Percentiles rank a stretch among this genome's conserved stretches.
These are phyloP conservation scores for Troides aeacus DNA, from an alignment of 2,888 invertebrate species.

Conservation along the genomic window DNA sequence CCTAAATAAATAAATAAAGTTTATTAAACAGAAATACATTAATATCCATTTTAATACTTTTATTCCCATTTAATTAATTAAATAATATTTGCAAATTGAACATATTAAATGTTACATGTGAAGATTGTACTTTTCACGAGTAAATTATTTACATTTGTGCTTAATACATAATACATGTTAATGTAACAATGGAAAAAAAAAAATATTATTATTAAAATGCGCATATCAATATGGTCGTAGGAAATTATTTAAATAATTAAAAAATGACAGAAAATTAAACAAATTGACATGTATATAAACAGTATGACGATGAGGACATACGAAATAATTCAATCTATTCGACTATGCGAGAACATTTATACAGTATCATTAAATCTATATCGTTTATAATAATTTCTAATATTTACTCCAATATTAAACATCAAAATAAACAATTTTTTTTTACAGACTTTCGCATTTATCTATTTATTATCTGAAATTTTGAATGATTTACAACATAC, in stretches of 20 bases:
- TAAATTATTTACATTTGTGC: constrained; percentile 55
- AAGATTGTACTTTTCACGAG: constrained; percentile 30
- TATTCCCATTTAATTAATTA: constrained; percentile 48
- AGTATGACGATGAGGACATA: too few relatives aligned
- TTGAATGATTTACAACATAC: too few relatives aligned
- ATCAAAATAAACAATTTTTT: too few relatives aligned
- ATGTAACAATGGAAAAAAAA: too few relatives aligned
- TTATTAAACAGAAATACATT: constrained; percentile 36
- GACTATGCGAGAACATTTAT: too few relatives aligned
- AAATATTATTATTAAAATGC: background rate
- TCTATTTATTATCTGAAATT: too few relatives aligned
- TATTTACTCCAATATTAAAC: too few relatives aligned
- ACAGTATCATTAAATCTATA: too few relatives aligned
- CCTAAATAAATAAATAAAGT: constrained; percentile 45
- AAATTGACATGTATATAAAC: background rate
- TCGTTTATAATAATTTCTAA: too few relatives aligned
- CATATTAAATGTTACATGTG: constrained; percentile 36
- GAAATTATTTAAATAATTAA: background rate
- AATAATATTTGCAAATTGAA: constrained; percentile 47
- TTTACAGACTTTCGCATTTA: too few relatives aligned
- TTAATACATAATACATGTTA: constrained; percentile 19
- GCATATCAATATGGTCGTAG: background rate
- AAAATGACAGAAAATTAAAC: background rate
- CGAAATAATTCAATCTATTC: too few relatives aligned
- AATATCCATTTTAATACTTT: constrained; percentile 44